A percentile compares a stretch with the other conserved stretches of the same genome.
phyloP scores from a whole-genome alignment of 1,140 invertebrate genomes.

The Pseudomyrmex gracilis region DNA sequence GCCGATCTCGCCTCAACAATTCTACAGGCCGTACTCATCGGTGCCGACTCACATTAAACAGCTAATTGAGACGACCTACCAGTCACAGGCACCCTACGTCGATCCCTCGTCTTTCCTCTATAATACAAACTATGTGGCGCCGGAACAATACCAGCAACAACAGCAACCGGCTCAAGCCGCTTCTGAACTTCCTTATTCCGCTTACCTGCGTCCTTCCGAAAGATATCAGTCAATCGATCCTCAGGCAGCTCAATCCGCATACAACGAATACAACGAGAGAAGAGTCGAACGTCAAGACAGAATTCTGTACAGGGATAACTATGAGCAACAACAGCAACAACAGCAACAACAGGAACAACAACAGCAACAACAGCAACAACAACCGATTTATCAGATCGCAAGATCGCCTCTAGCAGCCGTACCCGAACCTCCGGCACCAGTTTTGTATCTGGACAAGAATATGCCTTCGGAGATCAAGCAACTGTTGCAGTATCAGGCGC shows the following conservation, averaged over 20 bases:
- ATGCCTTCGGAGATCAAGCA: constrained; percentile 81
- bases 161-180: constrained; percentile 18
- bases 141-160: constrained; percentile 47
- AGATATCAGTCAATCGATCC: constrained; percentile 40
- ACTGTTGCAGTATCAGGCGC: constrained; percentile 80
- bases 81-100: constrained; percentile 77
- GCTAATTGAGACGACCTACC: constrained; percentile 76
- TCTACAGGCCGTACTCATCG: constrained; percentile 77
- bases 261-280: constrained; percentile 42
- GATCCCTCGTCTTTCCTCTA: constrained; percentile 80
- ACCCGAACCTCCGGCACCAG: constrained; percentile 18
- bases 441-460: constrained; percentile 55
- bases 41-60: constrained; percentile 79
- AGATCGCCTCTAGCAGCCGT: constrained; percentile 6
- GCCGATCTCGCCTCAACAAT: constrained; percentile 48
- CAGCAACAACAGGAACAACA: constrained; percentile 42
- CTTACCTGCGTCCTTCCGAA: constrained; percentile 25
- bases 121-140: constrained; percentile 30
- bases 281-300: constrained; percentile 30
- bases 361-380: constrained; percentile 40
- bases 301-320: constrained; percentile 70
- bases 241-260: constrained; percentile 4
- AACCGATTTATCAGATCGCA: constrained; percentile 45
- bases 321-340: constrained; percentile 56
- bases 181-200: neutral